Evolutionary conservation across 2,797 vertebrate species (phyloP).

Genomic region (Poecilia gillii): DNA sequence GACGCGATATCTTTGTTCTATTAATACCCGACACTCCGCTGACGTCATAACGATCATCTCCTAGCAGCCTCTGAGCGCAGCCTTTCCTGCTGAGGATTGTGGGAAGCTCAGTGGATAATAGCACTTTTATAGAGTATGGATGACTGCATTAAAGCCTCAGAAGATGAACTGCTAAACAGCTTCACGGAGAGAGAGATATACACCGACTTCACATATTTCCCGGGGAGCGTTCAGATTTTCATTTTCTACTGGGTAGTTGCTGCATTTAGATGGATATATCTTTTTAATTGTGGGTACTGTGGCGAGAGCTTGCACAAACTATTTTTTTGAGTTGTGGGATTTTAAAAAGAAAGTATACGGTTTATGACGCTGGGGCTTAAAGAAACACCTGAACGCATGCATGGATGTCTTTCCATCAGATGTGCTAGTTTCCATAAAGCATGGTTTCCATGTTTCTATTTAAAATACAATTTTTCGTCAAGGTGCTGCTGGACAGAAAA

Average conservation of each 20-base stretch:
- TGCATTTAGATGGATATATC: slow-evolving; percentile 1
- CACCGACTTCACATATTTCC: slow-evolving; percentile 12
- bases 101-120: slow-evolving; percentile 46
- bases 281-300: not conserved
- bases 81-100: slow-evolving; percentile 34
- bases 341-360: not conserved
- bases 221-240: not conserved
- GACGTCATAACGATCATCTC: slow-evolving; percentile 51
- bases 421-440: not conserved
- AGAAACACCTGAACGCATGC: not conserved
- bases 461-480: not conserved
- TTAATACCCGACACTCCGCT: slow-evolving; percentile 22
- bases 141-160: slow-evolving; percentile 58
- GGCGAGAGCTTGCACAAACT: not conserved
- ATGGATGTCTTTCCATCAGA: not conserved
- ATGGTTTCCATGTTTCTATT: not conserved
- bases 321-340: not conserved
- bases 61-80: slow-evolving; percentile 30
- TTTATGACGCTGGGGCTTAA: not conserved
- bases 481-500: not conserved
- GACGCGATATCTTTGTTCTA: slow-evolving; percentile 16
- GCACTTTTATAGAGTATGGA: slow-evolving; percentile 42
- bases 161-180: slow-evolving; percentile 59
- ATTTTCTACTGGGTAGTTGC: not conserved
- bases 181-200: slow-evolving; percentile 13